Percentiles rank a stretch among this genome's conserved stretches.
phyloP scores from a whole-genome alignment of 2,113 vertebrate genomes.

The Dasyprocta punctata region DNA sequence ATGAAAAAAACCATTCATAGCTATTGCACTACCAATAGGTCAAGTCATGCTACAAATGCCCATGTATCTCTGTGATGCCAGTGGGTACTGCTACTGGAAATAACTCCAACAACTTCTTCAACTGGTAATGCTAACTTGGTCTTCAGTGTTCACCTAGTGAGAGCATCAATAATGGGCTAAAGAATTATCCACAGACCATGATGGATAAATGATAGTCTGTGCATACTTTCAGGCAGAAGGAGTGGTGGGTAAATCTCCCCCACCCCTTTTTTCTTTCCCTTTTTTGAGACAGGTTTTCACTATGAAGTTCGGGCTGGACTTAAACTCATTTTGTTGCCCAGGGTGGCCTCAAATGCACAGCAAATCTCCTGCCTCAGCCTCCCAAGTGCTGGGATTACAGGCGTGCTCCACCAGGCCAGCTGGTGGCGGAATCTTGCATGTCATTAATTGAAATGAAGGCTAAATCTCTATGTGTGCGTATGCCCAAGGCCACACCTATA shows the following conservation, averaged over 20 bases:
- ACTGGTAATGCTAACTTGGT: not conserved
- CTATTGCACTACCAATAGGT: conserved; percentile 48
- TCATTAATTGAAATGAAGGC: conserved; percentile 5
- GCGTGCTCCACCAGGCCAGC: not conserved
- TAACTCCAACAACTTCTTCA: not conserved
- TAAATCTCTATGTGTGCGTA: not conserved
- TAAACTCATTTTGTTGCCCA: not conserved
- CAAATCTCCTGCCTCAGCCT: not conserved
- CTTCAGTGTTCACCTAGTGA: not conserved
- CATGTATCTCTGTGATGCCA: not conserved
- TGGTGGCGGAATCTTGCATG: not conserved
- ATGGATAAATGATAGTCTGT: not conserved
- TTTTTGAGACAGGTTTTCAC: not conserved
- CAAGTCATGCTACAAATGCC: not conserved
- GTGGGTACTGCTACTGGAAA: not conserved
- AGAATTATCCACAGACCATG: not conserved
- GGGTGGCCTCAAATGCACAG: not conserved
- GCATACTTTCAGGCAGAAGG: not conserved
- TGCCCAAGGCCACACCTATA: not conserved
- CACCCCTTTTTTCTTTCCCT: not conserved
- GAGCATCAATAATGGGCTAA: not conserved
- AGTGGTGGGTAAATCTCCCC: not conserved
- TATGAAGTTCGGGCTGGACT: not conserved
- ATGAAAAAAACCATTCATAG: not conserved
- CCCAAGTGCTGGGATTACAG: not conserved